Evolutionary conservation across 2,888 invertebrate species (phyloP).

Genomic region (Eilema caniola): DNA sequence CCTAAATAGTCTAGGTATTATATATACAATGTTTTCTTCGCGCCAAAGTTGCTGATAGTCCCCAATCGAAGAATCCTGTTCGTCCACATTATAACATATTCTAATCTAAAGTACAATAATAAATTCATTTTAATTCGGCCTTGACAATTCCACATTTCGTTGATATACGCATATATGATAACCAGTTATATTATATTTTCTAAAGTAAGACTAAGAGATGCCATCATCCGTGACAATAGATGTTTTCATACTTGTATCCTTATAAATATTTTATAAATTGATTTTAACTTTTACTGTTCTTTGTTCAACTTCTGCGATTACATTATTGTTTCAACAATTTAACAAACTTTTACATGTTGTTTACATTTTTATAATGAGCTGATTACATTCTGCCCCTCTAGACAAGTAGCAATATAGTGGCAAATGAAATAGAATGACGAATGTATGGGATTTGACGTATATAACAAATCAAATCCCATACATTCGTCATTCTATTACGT

Average conservation of each 20-base stretch:
- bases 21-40: conserved; percentile 19
- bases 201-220: not conserved
- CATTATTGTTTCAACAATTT: not conserved
- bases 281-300: not conserved
- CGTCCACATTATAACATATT: conserved; percentile 1
- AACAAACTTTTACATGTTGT: not conserved
- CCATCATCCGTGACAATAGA: not conserved
- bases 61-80: not conserved
- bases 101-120: not conserved
- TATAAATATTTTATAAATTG: not conserved
- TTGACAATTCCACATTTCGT: not conserved
- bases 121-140: not conserved
- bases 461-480: too few species aligned
- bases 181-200: not conserved
- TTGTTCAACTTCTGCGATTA: not conserved
- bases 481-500: too few species aligned
- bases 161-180: not conserved
- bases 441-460: too few species aligned
- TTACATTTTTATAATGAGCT: not conserved
- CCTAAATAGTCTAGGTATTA: too few species aligned
- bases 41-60: conserved; percentile 26
- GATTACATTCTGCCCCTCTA: too few species aligned
- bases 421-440: too few species aligned
- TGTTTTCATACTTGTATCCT: not conserved
- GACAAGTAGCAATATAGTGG: too few species aligned